Base-by-base conservation (phyloP, 2,888 invertebrate species). In the Azorinus chamasolen region DNA sequence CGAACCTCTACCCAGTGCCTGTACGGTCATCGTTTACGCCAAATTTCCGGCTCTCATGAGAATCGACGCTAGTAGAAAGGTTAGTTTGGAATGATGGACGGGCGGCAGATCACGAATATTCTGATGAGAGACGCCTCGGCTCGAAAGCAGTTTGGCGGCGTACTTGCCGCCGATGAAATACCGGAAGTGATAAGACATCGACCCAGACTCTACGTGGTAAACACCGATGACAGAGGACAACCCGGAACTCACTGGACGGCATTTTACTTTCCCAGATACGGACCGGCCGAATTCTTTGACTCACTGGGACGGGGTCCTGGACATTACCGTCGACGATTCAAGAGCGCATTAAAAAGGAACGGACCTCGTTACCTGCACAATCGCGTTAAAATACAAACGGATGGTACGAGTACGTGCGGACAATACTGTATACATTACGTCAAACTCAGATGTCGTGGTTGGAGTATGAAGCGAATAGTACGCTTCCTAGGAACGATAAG, bases 21-120 rank as follows among this genome's bases (percentile, higher is more conserved):
- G 54, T 20, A 70, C 70, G 1, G 64, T 64, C 5, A 71, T 63
- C 20, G 55, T 50, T 3, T 71, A 71, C 25, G 50, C 64, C 43
- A 48, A 57, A 58, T 64, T n/a, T 71, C 48, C 61, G n/a, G 51
- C 43, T 1, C 5, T 59, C 8, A 59, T 59, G 51, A 51, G 16
- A 50, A 59, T 68, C n/a, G 27, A 68, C 32, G 51, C 41, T 0
- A 53, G 43, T n/a, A 50, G 68, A 59, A 16, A 59, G 43, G 45
- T 68, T 1, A 25, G 4, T 12, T 50, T 18, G 12, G 68, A 53
- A 68, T 53, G 39, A 68, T 68, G 68, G 43, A 68, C 24, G n/a
- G 25, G 16, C 8, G n/a, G 3, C 53, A 65, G 2, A 27, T 65
- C 20, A 18, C 1, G 6, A 20, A 5, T 18, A 3, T 46, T 32